Evolutionary conservation across 2,113 vertebrate species (phyloP), one percentile per base, ranked within the genome.

Genomic region (Sporophila hypoxantha): DNA sequence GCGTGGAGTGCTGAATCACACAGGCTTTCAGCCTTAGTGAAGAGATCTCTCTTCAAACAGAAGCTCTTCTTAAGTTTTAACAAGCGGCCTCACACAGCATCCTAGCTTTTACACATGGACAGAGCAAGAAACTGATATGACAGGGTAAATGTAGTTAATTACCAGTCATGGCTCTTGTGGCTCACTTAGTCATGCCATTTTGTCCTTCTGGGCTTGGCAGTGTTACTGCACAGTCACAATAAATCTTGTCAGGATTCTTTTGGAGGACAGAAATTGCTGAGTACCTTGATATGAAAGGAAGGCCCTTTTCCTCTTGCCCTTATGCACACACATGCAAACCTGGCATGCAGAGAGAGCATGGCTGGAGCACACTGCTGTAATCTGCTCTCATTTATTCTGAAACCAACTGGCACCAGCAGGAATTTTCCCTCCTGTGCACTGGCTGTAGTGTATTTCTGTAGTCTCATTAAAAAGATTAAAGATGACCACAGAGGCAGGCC

Each of bases 381-480:
- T 92, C 82, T 1, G 5, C 39, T 70, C 61, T 92, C 57, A 67
- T 94, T 87, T 91, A 74, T 64, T 85, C 79, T 69, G 49, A 91
- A 85, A 94, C 65, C 32, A 87, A 93, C 79, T 87, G 87, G 82
- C 66, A 91, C 61, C 73, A 77, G 76, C 65, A 71, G 68, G 82
- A 82, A 78, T 86, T 89, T 85, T 84, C 81, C 85, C 69, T 87
- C 89, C 79, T 73, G 87, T 61, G 73, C 66, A 21, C 47, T 85
- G 87, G 93, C 95, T 94, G 84, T 80, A 94, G 88, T 93, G 76
- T 83, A 89, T 89, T 88, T 90, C 76, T 80, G 68, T 53, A 83
- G 87, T 80, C 92, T 97, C 95, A 96, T 97, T 96, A 96, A 94
- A 96, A 93, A 91, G 88, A 96, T 92, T 94, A 95, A 92, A 95